Evolutionary conservation across 2,888 invertebrate species (phyloP).

Genomic region (Zygaena filipendulae): DNA sequence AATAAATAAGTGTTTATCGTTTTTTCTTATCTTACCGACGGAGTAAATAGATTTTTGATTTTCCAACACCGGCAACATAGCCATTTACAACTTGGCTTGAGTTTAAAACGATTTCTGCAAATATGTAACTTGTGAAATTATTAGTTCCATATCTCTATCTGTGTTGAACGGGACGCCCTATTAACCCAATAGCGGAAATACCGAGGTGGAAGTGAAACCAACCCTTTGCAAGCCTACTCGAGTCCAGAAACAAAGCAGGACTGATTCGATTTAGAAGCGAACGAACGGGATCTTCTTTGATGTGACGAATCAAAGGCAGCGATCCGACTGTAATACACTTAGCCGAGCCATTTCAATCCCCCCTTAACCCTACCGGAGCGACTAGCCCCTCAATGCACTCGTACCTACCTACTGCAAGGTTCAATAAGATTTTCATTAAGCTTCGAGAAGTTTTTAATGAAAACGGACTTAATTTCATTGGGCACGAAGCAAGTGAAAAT

Average conservation of each 20-base stretch:
- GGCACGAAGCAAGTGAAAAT: too few species aligned
- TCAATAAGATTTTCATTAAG: constrained; percentile 67
- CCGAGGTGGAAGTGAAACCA: constrained; percentile 19
- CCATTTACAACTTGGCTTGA: too few species aligned
- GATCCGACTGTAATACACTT: constrained; percentile 66
- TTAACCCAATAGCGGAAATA: too few species aligned
- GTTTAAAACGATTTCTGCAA: too few species aligned
- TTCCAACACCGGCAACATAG: too few species aligned
- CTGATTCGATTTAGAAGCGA: constrained; percentile 61
- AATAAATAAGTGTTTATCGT: too few species aligned
- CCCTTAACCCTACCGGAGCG: constrained; percentile 19
- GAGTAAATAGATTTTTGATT: too few species aligned
- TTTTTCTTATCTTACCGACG: too few species aligned
- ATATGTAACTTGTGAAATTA: too few species aligned
- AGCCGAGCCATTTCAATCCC: constrained; percentile 56
- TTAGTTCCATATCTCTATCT: too few species aligned
- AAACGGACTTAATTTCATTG: constrained; percentile 44
- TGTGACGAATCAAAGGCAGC: constrained; percentile 67
- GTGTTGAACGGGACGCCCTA: too few species aligned
- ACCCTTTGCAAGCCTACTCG: constrained; percentile 37
- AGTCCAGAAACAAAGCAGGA: constrained; percentile 54
- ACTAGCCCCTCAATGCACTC: constrained; percentile 36
- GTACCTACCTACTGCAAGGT: constrained; percentile 22
- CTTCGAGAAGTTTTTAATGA: constrained; percentile 64
- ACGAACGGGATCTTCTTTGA: constrained; percentile 62